Base-by-base conservation (phyloP, 2,113 vertebrate genomes). In the Pteronura brasiliensis region DNA sequence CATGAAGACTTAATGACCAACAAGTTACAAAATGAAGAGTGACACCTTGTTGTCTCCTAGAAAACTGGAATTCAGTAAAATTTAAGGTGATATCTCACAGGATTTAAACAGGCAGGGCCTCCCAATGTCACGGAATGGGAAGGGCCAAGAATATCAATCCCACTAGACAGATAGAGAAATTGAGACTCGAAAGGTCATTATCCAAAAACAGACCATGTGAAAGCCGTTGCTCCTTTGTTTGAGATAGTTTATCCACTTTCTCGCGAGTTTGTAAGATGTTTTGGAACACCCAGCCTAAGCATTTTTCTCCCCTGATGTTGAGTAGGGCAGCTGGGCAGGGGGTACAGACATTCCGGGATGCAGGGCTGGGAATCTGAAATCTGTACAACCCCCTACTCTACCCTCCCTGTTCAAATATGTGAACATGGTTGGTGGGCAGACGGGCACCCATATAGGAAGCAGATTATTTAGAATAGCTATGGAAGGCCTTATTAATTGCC, bases 341-440 rank as follows among this genome's bases (percentile, higher is more conserved):
- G 5, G 14, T 1, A 25, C 42, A 27, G 20, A 12, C 44, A 4
- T 21, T 34, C 20, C 1, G 1, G 5, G 13, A 27, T 4, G 34
- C 77, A 47, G 76, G 71, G 39, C 49, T 42, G 34, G 57, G 67
- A 57, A 29, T 27, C 4, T 7, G 1, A 52, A 69, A 18, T 12
- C 13, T 8, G 23, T 25, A 3, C 1, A 2, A 39, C 42, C 47
- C 14, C 1, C 25, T n/a, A 7, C 9, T 36, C 42, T 7, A 42
- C 11, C 10, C 11, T 34, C 31, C 18, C 15, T 47, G n/a, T 36
- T 42, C 34, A 47, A 74, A n/a, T 65, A 57, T 27, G 8, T 49
- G 47, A 71, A 44, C 63, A 13, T 0, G 44, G 39, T 17, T 34
- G 57, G 23, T 15, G 31, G 52, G 49, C 17, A 44, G 57, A 67